These are phyloP conservation scores for Parnassius mnemosyne DNA, from an alignment of 2,888 invertebrate species.

Conservation along the genomic window DNA sequence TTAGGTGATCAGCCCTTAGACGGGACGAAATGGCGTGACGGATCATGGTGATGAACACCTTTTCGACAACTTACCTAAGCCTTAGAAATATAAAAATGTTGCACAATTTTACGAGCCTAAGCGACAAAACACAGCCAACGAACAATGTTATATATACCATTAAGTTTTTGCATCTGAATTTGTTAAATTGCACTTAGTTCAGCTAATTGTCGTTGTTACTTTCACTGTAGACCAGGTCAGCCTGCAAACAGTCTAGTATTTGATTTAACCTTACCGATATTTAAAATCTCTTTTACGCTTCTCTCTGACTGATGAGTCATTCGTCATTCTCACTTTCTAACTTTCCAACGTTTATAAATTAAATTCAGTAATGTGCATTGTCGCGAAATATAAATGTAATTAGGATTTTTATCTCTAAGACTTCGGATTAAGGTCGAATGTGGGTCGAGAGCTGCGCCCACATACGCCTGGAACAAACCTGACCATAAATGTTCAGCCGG, in stretches of 20 bases:
- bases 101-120: no score
- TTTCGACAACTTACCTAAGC: no score
- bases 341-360: slow-evolving; percentile 31
- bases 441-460: slow-evolving; percentile 32
- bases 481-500: slow-evolving; percentile 38
- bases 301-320: slow-evolving; percentile 20
- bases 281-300: slow-evolving; percentile 24
- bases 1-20: no score
- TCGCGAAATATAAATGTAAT: slow-evolving; percentile 27
- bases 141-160: no score
- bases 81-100: no score
- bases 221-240: slow-evolving; percentile 21
- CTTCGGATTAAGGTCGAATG: slow-evolving; percentile 30
- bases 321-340: slow-evolving; percentile 38
- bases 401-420: slow-evolving; percentile 28
- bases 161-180: no score
- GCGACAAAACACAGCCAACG: no score
- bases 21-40: no score
- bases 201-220: neutral
- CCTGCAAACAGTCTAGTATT: slow-evolving; percentile 14
- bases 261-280: slow-evolving; percentile 7
- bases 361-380: slow-evolving; percentile 31
- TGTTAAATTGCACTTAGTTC: no score
- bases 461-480: slow-evolving; percentile 27
- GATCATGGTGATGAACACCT: no score